A percentile compares a stretch with the other conserved stretches of the same genome.
phyloP scores from a whole-genome alignment of 2,888 invertebrate genomes.

The Chloroclysta siterata region DNA sequence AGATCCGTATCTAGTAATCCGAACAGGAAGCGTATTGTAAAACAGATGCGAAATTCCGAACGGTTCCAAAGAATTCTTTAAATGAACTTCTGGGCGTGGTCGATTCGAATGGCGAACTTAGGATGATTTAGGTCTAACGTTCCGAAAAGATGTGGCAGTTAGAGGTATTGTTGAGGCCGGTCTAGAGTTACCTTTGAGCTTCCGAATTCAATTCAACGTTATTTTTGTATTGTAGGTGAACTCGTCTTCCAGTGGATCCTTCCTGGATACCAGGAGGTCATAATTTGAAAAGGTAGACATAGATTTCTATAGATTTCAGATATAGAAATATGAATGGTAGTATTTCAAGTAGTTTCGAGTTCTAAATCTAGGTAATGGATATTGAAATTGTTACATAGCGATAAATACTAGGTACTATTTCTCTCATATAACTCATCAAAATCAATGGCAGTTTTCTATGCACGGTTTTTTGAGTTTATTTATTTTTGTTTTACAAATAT shows the following conservation, averaged over 20 bases:
- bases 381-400: too few species aligned
- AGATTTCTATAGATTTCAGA: too few species aligned
- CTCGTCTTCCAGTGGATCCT: constrained; percentile 5
- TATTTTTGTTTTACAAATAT: constrained; percentile 33
- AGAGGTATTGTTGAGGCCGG: constrained; percentile 33
- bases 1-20: constrained; percentile 81
- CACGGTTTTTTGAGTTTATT: constrained; percentile 5
- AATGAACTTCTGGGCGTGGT: constrained; percentile 76
- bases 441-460: neutral
- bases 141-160: constrained; percentile 45
- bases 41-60: constrained; percentile 82
- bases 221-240: constrained; percentile 21
- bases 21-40: constrained; percentile 81
- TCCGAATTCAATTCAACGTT: constrained; percentile 26
- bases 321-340: too few species aligned
- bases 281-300: neutral
- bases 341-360: too few species aligned
- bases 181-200: constrained; percentile 45
- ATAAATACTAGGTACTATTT: too few species aligned
- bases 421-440: too few species aligned
- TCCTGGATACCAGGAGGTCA: neutral
- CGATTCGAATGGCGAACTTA: constrained; percentile 60
- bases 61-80: constrained; percentile 52
- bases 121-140: constrained; percentile 60
- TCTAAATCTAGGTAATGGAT: too few species aligned